These are phyloP conservation scores for Propithecus coquereli DNA, from an alignment of 2,113 vertebrate species.

Conservation along the genomic window DNA sequence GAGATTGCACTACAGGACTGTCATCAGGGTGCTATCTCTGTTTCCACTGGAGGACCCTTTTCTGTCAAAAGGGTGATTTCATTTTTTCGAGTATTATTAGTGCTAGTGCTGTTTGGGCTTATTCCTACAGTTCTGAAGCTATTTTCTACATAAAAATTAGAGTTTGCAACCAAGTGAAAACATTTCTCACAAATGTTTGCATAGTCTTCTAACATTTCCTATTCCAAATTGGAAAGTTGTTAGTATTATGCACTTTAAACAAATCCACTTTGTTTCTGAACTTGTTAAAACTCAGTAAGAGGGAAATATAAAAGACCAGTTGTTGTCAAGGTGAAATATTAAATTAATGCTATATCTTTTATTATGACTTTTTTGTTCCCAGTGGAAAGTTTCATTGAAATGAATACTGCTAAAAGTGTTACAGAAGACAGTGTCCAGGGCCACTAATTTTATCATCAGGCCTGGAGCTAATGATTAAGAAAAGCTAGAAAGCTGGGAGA, in stretches of 20 bases:
- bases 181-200: slow-evolving; percentile 39
- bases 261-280: slow-evolving; percentile 51
- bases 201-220: slow-evolving; percentile 57
- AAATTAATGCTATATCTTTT: slow-evolving; percentile 41
- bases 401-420: slow-evolving; percentile 24
- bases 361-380: slow-evolving; percentile 65
- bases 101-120: not conserved
- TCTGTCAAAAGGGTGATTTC: not conserved
- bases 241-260: slow-evolving; percentile 38
- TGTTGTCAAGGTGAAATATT: slow-evolving; percentile 54
- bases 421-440: slow-evolving; percentile 3
- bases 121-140: not conserved
- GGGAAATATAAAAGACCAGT: slow-evolving; percentile 14
- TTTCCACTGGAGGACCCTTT: not conserved
- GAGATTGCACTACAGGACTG: not conserved
- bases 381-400: slow-evolving; percentile 52
- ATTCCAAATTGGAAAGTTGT: slow-evolving; percentile 18
- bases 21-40: not conserved
- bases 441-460: slow-evolving; percentile 4
- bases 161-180: slow-evolving; percentile 14
- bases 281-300: slow-evolving; percentile 53
- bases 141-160: slow-evolving; percentile 43
- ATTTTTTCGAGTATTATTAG: not conserved
- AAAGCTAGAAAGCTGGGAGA: not conserved
- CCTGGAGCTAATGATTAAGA: not conserved